phyloP scores from a whole-genome alignment of 2,888 invertebrate species.

The Rhagonycha lutea region DNA sequence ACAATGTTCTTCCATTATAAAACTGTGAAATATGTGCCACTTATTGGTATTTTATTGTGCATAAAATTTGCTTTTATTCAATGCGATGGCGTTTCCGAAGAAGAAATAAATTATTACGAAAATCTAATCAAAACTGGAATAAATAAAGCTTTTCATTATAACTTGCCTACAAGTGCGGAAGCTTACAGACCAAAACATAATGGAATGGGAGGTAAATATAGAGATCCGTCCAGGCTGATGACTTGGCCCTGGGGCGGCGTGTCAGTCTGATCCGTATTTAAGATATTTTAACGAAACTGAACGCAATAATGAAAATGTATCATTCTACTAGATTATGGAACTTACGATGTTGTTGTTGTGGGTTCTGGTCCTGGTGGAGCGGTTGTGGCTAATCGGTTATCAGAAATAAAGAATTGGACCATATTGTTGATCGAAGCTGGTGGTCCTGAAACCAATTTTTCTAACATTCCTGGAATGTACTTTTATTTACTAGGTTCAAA shows the following conservation, averaged over 20 bases:
- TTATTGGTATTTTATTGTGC: not conserved
- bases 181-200: not conserved
- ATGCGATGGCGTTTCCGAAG: not conserved
- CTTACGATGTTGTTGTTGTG: not conserved
- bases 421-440: not conserved
- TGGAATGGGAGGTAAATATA: not conserved
- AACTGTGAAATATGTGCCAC: not conserved
- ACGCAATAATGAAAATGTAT: no score
- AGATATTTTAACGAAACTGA: no score
- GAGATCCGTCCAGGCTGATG: no score
- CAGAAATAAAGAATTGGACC: not conserved
- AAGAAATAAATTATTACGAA: not conserved
- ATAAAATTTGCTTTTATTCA: not conserved
- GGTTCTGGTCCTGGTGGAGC: not conserved
- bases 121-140: not conserved
- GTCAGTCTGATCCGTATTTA: no score
- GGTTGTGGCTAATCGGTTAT: not conserved
- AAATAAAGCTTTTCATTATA: not conserved
- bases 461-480: not conserved
- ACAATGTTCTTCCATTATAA: not conserved
- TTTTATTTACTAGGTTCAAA: not conserved
- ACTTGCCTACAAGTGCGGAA: not conserved
- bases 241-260: no score
- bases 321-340: not conserved
- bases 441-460: not conserved